Base-by-base conservation (phyloP, 1,140 invertebrate genomes). In the Panagrolaimus sp. region DNA sequence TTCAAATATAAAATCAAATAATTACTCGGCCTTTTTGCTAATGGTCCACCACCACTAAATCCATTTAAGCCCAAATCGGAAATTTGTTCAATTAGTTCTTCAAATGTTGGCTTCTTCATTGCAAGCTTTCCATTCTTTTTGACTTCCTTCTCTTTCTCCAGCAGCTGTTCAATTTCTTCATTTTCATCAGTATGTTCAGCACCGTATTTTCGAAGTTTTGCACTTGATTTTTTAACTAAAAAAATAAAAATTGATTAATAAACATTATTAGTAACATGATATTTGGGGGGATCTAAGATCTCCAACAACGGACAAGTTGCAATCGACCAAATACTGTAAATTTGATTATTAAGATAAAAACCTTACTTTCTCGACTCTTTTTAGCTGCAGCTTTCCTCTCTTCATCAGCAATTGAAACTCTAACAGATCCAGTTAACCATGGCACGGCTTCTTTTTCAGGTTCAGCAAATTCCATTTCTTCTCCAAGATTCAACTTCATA, bases 401-500 rank as follows among this genome's bases (percentile, higher is more conserved):
- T 24, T 26, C 28, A 58, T 58, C 52, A 21, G 12, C n/a, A 12
- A 58, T 12, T 28, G 52, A 58, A 26, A 58, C 28, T 14, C 52
- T 46, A 52, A 66, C 44, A 32, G 15, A 21, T 21, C 70, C 43
- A 38, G 79, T 69, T 9, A 76, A 47, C 75, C 75, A 76, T 1
- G 75, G 75, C 52, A 76, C 76, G 32, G 67, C 76, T n/a, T 64
- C 64, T 28, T 76, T 76, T 45, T 74, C 73, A 43, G 65, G 58
- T 48, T 62, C 43, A 17, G 24, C 72, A 26, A 65, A 55, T 9
- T 45, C 63, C 17, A 65, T 46, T 32, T 78, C 77, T 6, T 71
- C 75, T 28, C 75, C 43, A 73, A 79, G 52, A 79, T 76, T 43
- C 75, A 67, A 55, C 66, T 69, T 15, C 67, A 70, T 79, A 68